These are phyloP conservation scores for Heliconius nattereri DNA, from an alignment of 1,140 invertebrate genomes.

Conservation along the genomic window DNA sequence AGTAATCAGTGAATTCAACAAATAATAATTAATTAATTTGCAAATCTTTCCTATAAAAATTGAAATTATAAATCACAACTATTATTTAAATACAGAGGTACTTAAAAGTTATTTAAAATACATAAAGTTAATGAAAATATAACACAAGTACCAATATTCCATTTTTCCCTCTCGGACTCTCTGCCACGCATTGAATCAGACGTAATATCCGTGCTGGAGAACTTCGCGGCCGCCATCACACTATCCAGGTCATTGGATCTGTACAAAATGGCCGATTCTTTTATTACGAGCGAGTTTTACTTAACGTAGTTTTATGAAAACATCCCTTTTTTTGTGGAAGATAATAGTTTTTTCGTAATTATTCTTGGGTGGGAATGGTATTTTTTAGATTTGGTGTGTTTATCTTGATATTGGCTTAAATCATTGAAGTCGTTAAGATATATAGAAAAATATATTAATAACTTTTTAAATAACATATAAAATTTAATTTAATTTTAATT, in stretches of 20 bases:
- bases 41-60: no score
- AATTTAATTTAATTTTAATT: no score
- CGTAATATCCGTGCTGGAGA: slow-evolving; percentile 34
- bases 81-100: no score
- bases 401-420: no score
- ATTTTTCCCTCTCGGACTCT: slow-evolving; percentile 16
- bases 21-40: no score
- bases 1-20: no score
- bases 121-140: background rate
- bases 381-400: background rate
- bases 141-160: slow-evolving; percentile 22
- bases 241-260: slow-evolving; percentile 36
- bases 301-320: slow-evolving; percentile 21
- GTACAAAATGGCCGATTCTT: slow-evolving; percentile 37
- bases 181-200: slow-evolving; percentile 37
- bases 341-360: slow-evolving; percentile 11
- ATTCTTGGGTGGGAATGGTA: background rate
- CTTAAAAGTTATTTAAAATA: background rate
- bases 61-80: no score
- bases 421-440: no score
- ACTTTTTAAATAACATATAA: no score
- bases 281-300: slow-evolving; percentile 31
- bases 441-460: no score
- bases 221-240: slow-evolving; percentile 33
- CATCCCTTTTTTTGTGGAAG: slow-evolving; percentile 13